These are phyloP conservation scores for Panthera uncia DNA, from an alignment of 2,113 vertebrate genomes.

Conservation along the genomic window DNA sequence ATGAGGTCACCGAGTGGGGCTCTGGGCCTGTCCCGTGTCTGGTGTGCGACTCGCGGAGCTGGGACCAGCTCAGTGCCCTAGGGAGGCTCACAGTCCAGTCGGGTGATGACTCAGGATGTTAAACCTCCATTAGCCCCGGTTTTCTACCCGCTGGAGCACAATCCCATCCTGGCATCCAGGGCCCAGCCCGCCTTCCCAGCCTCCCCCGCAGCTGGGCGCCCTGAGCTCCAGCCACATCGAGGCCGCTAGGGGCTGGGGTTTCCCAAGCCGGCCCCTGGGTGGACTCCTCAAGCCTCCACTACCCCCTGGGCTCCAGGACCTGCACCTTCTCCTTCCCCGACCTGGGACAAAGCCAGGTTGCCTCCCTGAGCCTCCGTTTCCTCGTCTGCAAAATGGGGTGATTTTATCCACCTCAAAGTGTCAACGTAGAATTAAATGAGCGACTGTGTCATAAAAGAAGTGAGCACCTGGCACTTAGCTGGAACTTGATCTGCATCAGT, in stretches of 20 bases:
- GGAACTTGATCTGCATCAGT: fast-evolving
- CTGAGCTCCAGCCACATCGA: not conserved
- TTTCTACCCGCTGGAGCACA: not conserved
- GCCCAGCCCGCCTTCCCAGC: not conserved
- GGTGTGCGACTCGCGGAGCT: not conserved
- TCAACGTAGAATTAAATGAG: not conserved
- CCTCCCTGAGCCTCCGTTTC: not conserved
- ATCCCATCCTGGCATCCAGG: not conserved
- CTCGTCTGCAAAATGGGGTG: not conserved
- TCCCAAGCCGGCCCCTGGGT: fast-evolving
- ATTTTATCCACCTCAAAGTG: not conserved
- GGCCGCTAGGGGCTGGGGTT: fast-evolving
- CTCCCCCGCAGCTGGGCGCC: not conserved
- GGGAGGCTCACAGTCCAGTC: not conserved
- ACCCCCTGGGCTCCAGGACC: fast-evolving
- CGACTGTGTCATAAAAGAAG: not conserved
- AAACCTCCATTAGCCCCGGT: fast-evolving
- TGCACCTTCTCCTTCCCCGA: not conserved
- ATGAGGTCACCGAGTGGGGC: not conserved
- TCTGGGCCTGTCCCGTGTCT: not conserved
- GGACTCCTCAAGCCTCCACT: not conserved
- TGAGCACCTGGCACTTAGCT: fast-evolving
- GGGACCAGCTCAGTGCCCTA: not conserved
- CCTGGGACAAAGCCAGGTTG: not conserved
- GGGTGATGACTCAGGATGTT: not conserved